Evolutionary conservation across 92 coral and sea anemone species (phyloP), one percentile per base, ranked within the genome.

Genomic region (Parazoanthus darwini): DNA sequence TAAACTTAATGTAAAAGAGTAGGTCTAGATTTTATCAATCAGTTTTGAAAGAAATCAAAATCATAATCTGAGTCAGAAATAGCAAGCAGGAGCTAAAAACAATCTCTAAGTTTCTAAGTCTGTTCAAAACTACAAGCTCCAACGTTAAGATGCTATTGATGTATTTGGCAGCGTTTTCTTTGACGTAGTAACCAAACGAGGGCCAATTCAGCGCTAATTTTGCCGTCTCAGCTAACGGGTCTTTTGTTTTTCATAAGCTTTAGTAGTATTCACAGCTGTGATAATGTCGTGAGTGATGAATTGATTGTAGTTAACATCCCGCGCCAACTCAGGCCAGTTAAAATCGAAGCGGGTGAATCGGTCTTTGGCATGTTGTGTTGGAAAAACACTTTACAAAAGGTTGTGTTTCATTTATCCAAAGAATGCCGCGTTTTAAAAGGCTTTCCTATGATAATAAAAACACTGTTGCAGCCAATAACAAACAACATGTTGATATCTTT

Each of bases 221-320:
- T 56, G 15, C 72, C 26, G 43, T 58, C 54, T 29, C 25, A 63
- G 48, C 16, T 26, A 54, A 58, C 71, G 71, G 48, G 26, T 15
- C 54, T 15, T 46, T 54, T 72, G 87, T 84, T 42, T 36, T 42
- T 80, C 73, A 23, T 37, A 44, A 18, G 15, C 70, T 23, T 42
- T 38, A 15, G 15, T 42, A 76, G 80, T 39, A 20, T 81, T 81
- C 35, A 65, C 85, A 84, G 87, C 87, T 84, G 87, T 29, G 59
- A 1, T 33, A 48, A 26, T 48, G 43, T 46, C 46, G 16, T 46
- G 87, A 84, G 59, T 72, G 87, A 84, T 70, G 42, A 4, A 4
- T 68, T 29, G 39, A 70, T 70, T 18, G 51, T 3, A 72, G 59
- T 43, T 29, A 29, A 16, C 46, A 70, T 46, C 48, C 67, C 42